Base-by-base conservation (phyloP, 2,797 vertebrate genomes). In the Semotilus atromaculatus region DNA sequence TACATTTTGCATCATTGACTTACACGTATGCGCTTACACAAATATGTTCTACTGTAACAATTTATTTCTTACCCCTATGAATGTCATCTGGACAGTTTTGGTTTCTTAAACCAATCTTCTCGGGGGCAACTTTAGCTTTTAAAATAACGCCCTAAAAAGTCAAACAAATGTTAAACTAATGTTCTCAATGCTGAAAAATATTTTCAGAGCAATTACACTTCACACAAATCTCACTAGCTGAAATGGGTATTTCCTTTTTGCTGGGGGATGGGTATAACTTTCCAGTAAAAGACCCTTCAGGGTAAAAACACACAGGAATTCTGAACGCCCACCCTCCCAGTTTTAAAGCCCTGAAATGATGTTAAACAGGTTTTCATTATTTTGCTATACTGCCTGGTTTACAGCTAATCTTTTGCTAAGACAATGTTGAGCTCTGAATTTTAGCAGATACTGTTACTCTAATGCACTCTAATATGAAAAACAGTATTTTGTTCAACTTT, bases 351-450 rank as follows among this genome's bases (percentile, higher is more conserved):
- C 36, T 77, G 26, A 53, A 70, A 70, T 4, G 5, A 21, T 34
- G 66, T 71, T 78, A 9, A 60, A 45, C 74, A 62, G 66, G 74
- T 71, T 84, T 83, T n/a, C 16, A 5, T 70, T 78, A 21, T 36
- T 48, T 14, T 74, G 14, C 48, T n/a, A 26, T 38, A 51, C 21
- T 55, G 62, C 60, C 43, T 38, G 58, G 18, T 29, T 75, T 51
- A 64, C 9, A 36, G 40, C 29, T 64, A 40, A 51, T 45, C 5
- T 45, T n/a, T 55, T 48, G 26, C 48, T 74, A 23, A 70, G 34
- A 26, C 34, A 18, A 48, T 26, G 16, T 26, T 26, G 64, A 55
- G 23, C 38, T 14, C 36, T 8, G 68, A 3, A 0, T 67, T 13
- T 7, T 8, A 40, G 38, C 26, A 18, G 16, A 58, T 31, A 23